A percentile compares a stretch with the other conserved stretches of the same genome.
Evolutionary conservation across 1,140 invertebrate genomes (phyloP).

Genomic region (Danaus melanippus): DNA sequence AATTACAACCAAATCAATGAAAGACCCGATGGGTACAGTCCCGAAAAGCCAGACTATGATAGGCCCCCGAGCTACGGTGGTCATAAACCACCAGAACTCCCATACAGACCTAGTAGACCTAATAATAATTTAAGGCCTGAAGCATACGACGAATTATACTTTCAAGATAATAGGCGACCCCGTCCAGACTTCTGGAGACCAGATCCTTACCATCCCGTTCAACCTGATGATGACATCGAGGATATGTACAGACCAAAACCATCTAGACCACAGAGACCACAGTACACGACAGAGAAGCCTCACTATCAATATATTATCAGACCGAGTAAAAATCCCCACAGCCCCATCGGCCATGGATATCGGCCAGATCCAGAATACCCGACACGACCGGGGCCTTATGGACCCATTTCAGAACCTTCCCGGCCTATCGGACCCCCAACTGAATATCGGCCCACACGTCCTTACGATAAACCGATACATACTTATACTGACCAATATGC

Average conservation of each 20-base stretch:
- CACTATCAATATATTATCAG: conserved; percentile 50
- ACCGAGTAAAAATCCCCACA: conserved; percentile 44
- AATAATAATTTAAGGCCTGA: conserved; percentile 35
- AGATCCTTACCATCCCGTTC: conserved; percentile 34
- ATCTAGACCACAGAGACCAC: conserved; percentile 22
- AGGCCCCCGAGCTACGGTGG: conserved; percentile 47
- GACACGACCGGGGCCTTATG: conserved; percentile 25
- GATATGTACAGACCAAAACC: conserved; percentile 42
- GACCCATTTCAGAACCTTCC: conserved; percentile 11
- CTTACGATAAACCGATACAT: conserved; percentile 36
- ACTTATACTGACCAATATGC: conserved; percentile 46
- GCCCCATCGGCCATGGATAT: conserved; percentile 31
- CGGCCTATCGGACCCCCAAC: conserved; percentile 25
- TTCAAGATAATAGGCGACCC: conserved; percentile 34
- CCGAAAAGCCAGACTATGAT: conserved; percentile 42
- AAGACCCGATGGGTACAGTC: conserved; percentile 49
- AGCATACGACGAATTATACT: conserved; percentile 38
- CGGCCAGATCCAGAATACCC: conserved; percentile 28
- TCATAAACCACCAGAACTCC: conserved; percentile 49
- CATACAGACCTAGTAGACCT: conserved; percentile 39
- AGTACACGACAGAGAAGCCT: conserved; percentile 34
- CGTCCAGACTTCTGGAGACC: conserved; percentile 33
- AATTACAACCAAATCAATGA: conserved; percentile 32
- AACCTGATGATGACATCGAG: conserved; percentile 31
- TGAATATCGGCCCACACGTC: conserved; percentile 32